Evolutionary conservation across 2,113 vertebrate species (phyloP).

Genomic region (Callionymus lyra): DNA sequence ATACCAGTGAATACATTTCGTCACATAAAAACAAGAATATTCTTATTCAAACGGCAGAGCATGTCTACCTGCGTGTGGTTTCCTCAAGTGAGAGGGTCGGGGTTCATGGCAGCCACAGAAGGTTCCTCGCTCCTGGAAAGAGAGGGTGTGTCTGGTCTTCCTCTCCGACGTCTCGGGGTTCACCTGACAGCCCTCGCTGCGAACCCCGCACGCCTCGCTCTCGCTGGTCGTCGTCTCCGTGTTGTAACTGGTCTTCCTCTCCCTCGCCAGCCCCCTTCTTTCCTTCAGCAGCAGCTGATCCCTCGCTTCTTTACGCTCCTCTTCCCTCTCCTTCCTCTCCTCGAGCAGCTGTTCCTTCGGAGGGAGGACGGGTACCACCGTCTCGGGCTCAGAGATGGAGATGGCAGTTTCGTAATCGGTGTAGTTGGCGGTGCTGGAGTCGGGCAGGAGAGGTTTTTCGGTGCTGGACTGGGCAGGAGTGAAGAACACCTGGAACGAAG

Average conservation of each 20-base stretch:
- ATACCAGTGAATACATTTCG: too few relatives aligned
- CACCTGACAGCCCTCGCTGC: constrained; percentile 54
- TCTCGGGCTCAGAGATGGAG: constrained; percentile 52
- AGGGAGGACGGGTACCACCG: constrained; percentile 38
- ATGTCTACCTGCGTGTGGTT: constrained; percentile 62
- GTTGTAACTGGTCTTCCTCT: constrained; percentile 31
- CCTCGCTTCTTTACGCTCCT: constrained; percentile 37
- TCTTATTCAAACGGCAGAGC: background rate
- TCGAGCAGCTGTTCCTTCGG: constrained; percentile 44
- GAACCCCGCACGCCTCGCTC: constrained; percentile 38
- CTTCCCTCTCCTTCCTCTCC: constrained; percentile 46
- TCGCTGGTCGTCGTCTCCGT: constrained; percentile 55
- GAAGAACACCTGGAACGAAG: constrained; percentile 64
- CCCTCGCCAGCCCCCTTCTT: constrained; percentile 13
- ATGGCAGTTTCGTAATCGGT: constrained; percentile 59
- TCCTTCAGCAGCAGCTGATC: constrained; percentile 24
- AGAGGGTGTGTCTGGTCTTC: constrained; percentile 38
- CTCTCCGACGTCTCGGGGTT: constrained; percentile 54
- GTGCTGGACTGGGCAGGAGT: constrained; percentile 45
- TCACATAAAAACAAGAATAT: background rate
- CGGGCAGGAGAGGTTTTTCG: constrained; percentile 50
- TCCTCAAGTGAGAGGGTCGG: constrained; percentile 61
- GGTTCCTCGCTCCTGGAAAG: constrained; percentile 54
- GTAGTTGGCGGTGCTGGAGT: constrained; percentile 59
- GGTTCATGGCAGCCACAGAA: constrained; percentile 60